These are phyloP conservation scores for Drosophila ficusphila DNA, from an alignment of 1,140 invertebrate species.

Conservation along the genomic window DNA sequence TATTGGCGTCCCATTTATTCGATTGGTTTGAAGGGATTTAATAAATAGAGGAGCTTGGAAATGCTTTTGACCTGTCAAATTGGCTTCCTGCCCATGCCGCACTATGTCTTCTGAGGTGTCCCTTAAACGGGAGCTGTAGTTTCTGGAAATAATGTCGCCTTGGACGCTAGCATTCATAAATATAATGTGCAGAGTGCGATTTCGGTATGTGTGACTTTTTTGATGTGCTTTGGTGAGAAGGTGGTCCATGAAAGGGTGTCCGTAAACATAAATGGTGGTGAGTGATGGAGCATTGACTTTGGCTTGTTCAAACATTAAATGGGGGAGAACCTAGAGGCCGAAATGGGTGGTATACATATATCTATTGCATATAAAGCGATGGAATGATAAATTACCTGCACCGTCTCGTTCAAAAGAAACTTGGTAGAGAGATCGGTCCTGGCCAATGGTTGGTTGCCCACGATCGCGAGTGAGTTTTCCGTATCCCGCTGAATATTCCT, in stretches of 20 bases:
- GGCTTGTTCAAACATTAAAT: slow-evolving; percentile 53
- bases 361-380: too few relatives aligned
- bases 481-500: slow-evolving; percentile 55
- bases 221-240: slow-evolving; percentile 24
- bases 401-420: slow-evolving; percentile 42
- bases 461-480: not conserved
- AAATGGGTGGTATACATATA: too few relatives aligned
- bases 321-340: slow-evolving; percentile 27
- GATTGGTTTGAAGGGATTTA: slow-evolving; percentile 10
- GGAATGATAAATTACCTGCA: slow-evolving; percentile 53
- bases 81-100: slow-evolving; percentile 50
- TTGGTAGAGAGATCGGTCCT: slow-evolving; percentile 14
- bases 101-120: slow-evolving; percentile 53
- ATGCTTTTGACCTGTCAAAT: slow-evolving; percentile 55
- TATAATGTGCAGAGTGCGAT: slow-evolving; percentile 45
- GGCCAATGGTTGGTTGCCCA: slow-evolving; percentile 45
- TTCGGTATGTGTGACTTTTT: not conserved
- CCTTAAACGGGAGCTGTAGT: slow-evolving; percentile 48
- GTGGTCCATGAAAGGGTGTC: slow-evolving; percentile 55
- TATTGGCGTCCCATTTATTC: slow-evolving; percentile 41
- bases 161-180: slow-evolving; percentile 60
- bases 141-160: slow-evolving; percentile 49
- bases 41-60: slow-evolving; percentile 53
- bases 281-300: slow-evolving; percentile 41
- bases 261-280: slow-evolving; percentile 36